These are phyloP conservation scores for Aspiorhynchus laticeps DNA, from an alignment of 2,113 vertebrate species.

Conservation along the genomic window DNA sequence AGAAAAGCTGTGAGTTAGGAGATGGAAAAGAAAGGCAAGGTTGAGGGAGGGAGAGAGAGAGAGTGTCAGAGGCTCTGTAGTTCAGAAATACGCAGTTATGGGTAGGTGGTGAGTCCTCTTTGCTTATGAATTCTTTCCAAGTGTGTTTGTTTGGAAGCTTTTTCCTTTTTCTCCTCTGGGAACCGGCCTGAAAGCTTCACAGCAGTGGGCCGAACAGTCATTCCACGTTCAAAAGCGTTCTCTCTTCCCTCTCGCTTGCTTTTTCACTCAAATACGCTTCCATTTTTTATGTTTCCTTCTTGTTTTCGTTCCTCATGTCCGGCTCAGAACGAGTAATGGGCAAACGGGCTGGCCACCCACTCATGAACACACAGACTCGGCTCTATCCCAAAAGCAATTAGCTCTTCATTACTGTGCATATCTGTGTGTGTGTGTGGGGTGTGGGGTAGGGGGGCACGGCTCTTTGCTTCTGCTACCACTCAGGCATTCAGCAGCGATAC, in stretches of 20 bases:
- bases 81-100: constrained; percentile 23
- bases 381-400: constrained; percentile 37
- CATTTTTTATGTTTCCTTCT: constrained; percentile 8
- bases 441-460: neutral
- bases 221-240: constrained; percentile 35
- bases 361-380: constrained; percentile 34
- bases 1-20: constrained; percentile 47
- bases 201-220: constrained; percentile 42
- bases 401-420: constrained; percentile 42
- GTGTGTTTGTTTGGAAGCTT: constrained; percentile 45
- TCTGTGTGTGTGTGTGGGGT: constrained; percentile 13
- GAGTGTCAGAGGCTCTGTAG: constrained; percentile 2
- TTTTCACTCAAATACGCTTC: neutral
- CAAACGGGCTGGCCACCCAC: constrained; percentile 14
- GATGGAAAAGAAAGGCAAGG: constrained; percentile 37
- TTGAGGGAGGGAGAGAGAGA: constrained; percentile 24
- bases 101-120: constrained; percentile 35
- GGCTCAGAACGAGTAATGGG: neutral
- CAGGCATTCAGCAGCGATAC: constrained; percentile 32
- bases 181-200: constrained; percentile 42
- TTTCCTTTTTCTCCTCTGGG: constrained; percentile 37
- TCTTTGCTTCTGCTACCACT: constrained; percentile 11
- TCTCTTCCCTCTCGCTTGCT: neutral
- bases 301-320: neutral
- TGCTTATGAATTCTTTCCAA: constrained; percentile 51